Base-by-base conservation (phyloP, 2,113 vertebrate genomes). In the Chrysochloris asiatica region DNA sequence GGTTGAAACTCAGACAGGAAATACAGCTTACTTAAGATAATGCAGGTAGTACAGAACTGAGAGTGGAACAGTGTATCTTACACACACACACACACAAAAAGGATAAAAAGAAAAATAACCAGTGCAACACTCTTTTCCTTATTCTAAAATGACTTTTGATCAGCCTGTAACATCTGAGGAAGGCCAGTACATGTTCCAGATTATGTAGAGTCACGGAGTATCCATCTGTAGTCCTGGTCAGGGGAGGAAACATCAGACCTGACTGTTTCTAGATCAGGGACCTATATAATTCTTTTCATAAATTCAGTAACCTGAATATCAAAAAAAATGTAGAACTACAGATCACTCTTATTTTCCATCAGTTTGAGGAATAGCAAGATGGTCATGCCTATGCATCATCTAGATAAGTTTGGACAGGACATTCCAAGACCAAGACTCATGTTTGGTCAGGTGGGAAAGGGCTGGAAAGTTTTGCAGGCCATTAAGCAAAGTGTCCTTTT, bases 261-360 rank as follows among this genome's bases (percentile, higher is more conserved):
- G 47, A 45, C 45, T 88, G 41, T 85, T 59, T 88, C 61, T 73
- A 26, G 36, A 24, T 73, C 47, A 88, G 50, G 24, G 22, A 63
- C 4, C 26, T 91, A 24, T 16, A 26, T 41, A 56, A 78, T 59
- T 84, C 22, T 59, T 87, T 80, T 41, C 22, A 26, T 8, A 65
- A 73, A 19, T 67, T 82, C 69, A 69, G 26, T 13, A 59, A 90
- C 1, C 24, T 92, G 33, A 82, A 5, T n/a, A 22, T 88, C 75
- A 83, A 48, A 83, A 92, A 67, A 83, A 92, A 67, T 61, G 52
- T 30, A 77, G 83, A 85, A 38, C 3, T n/a, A 88, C 19, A 54
- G 16, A 48, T 77, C 6, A 5, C n/a, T 81, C 24, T 83, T 84
- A 59, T 33, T 85, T 83, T n/a, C 2, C 26, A 54, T 82, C 50